Percentiles rank a stretch among this genome's conserved stretches.
phyloP scores from a whole-genome alignment of 2,113 vertebrate species.

The Ammospiza nelsoni region DNA sequence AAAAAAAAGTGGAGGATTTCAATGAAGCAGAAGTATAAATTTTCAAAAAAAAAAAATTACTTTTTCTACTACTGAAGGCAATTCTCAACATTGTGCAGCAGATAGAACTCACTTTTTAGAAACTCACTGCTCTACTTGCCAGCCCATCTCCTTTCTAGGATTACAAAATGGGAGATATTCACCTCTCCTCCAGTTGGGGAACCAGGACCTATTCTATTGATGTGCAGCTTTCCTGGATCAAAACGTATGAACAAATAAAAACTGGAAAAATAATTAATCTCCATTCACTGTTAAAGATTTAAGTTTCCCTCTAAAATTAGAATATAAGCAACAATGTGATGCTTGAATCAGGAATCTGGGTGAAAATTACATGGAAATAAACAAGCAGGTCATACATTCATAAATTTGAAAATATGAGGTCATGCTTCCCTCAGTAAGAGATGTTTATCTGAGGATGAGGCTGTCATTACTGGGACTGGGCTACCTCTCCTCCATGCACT shows the following conservation, averaged over 20 bases:
- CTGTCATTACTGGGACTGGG: background rate
- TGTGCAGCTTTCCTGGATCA: background rate
- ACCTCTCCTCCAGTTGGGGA: background rate
- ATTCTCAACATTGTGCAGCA: background rate
- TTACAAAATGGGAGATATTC: background rate
- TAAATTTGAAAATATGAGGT: background rate
- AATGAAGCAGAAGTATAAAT: background rate
- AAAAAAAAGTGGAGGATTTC: accelerated
- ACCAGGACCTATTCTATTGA: background rate
- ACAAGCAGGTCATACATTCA: background rate
- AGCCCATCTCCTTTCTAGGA: background rate
- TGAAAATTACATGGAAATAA: background rate
- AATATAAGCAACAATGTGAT: background rate
- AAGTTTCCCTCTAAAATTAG: background rate
- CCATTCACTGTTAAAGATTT: background rate
- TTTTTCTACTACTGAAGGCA: background rate
- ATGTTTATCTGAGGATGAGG: background rate
- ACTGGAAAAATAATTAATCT: background rate
- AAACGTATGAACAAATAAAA: background rate
- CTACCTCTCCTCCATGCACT: background rate
- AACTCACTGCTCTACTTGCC: background rate
- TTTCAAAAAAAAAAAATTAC: background rate
- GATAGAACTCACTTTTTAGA: background rate
- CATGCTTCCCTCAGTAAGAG: background rate
- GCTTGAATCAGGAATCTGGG: background rate